Base-by-base conservation (phyloP, 1,140 invertebrate genomes). In the Drosophila nikananu region DNA sequence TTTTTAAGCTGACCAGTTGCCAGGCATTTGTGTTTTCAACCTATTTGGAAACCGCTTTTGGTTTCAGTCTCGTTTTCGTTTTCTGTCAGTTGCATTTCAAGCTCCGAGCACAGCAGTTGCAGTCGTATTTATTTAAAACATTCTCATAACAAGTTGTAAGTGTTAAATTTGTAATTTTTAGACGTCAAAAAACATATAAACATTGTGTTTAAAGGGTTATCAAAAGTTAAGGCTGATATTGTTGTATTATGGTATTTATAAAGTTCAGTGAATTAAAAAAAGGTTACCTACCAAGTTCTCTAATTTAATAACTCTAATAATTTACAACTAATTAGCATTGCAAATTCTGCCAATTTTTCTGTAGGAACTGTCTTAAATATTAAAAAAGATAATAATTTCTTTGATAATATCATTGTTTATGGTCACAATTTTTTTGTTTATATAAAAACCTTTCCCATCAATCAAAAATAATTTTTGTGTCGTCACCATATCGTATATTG, bases 21-120 rank as follows among this genome's bases (percentile, higher is more conserved):
- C 21, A 23, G 32, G 32, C 32, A 37, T 55, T 55, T 37, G 6
- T 37, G 5, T 52, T 52, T 52, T 44, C 51, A 41, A 49, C 70
- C 48, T 41, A 52, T 77, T 64, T 66, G 58, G 32, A 19, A 17
- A 9, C 52, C 51, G 67, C 68, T 81, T 81, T 83, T 54, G 35
- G 55, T 70, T 82, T 64, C 37, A 10, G 12, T 4, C 62, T 58
- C 54, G 61, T 48, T 77, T 67, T 70, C 44, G 48, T 30, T 65
- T 64, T 65, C 54, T 89, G 83, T 68, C 64, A 87, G 83, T 87
- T 78, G 67, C 68, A 81, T 87, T 77, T 84, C 23, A 74, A 81
- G 64, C 84, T 51, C 15, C 58, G 57, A 44, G 32, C 67, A n/a
- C n/a, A 52, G 51, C 83, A 65, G 80, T 75, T 61, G 58, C 27